Percentiles rank a stretch among this genome's conserved stretches.
Conservation (phyloP, 2,888 invertebrate species). For the Sphecodes monilicornis region DNA sequence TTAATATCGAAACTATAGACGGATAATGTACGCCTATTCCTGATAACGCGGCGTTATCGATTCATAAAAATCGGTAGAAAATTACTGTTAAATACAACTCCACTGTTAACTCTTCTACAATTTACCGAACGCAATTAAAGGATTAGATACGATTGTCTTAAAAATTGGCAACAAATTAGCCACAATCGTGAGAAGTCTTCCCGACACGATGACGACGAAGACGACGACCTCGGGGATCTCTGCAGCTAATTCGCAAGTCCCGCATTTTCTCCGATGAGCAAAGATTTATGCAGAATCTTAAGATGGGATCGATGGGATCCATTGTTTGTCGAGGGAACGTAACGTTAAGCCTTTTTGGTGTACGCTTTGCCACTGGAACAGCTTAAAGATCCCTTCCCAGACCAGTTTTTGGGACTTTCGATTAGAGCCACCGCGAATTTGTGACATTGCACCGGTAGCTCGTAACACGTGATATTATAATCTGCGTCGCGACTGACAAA, state of each 20-base stretch:
- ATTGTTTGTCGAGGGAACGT: constrained; percentile 40
- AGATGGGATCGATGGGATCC: constrained; percentile 29
- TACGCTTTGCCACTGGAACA: background rate
- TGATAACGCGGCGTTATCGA: no score
- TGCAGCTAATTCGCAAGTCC: background rate
- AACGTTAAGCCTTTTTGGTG: constrained; percentile 29
- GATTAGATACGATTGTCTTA: background rate
- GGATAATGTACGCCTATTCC: no score
- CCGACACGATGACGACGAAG: no score
- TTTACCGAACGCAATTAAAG: background rate
- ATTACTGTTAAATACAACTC: no score
- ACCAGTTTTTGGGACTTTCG: constrained; percentile 40
- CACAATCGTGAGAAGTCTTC: constrained; percentile 10
- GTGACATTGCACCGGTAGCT: constrained; percentile 29
- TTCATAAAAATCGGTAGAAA: no score
- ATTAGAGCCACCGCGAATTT: constrained; percentile 27
- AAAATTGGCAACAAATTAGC: background rate
- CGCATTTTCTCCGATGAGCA: constrained; percentile 13
- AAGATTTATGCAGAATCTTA: constrained; percentile 33
- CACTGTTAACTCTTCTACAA: no score
- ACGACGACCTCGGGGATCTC: background rate
- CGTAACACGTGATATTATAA: constrained; percentile 32
- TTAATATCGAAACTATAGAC: background rate
- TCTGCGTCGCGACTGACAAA: constrained; percentile 35
- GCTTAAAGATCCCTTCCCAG: constrained; percentile 13